Conservation (phyloP, 2,888 invertebrate species). For the Acleris laterana region DNA sequence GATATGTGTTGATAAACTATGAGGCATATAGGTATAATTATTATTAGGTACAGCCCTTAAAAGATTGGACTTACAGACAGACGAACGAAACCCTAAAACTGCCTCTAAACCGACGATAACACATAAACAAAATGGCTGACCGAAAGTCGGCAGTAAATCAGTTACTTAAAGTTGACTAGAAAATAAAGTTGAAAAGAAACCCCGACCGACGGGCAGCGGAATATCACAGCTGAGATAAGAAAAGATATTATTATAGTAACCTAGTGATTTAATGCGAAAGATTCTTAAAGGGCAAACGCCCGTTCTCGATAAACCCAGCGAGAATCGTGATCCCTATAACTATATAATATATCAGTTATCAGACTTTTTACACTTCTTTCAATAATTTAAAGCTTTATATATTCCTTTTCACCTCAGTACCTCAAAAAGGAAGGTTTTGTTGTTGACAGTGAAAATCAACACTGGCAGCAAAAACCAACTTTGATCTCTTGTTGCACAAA, state of each 20-base stretch:
- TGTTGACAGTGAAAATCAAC: too few relatives aligned
- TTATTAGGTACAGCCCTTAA: too few relatives aligned
- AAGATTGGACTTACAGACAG: too few relatives aligned
- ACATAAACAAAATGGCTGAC: slow-evolving; percentile 2
- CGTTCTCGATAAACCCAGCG: slow-evolving; percentile 39
- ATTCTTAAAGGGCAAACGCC: slow-evolving; percentile 41
- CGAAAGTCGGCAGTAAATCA: slow-evolving; percentile 10
- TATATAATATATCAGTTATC: slow-evolving; percentile 35
- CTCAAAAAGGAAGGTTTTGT: too few relatives aligned
- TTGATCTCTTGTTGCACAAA: too few relatives aligned
- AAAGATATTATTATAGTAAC: slow-evolving; percentile 38
- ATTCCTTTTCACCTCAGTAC: background rate
- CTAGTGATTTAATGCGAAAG: slow-evolving; percentile 44
- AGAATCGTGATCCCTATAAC: slow-evolving; percentile 42
- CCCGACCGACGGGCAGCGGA: slow-evolving; percentile 12
- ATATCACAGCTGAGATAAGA: slow-evolving; percentile 34
- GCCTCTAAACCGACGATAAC: background rate
- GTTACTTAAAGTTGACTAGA: slow-evolving; percentile 10
- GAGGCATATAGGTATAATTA: too few relatives aligned
- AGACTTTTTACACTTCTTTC: slow-evolving; percentile 29
- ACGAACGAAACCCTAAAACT: too few relatives aligned
- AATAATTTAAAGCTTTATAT: slow-evolving; percentile 11
- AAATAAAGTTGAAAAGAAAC: slow-evolving; percentile 14
- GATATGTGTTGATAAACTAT: too few relatives aligned
- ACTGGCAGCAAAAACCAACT: too few relatives aligned